These are phyloP conservation scores for Phania funesta DNA, from an alignment of 2,888 invertebrate species.

Conservation along the genomic window DNA sequence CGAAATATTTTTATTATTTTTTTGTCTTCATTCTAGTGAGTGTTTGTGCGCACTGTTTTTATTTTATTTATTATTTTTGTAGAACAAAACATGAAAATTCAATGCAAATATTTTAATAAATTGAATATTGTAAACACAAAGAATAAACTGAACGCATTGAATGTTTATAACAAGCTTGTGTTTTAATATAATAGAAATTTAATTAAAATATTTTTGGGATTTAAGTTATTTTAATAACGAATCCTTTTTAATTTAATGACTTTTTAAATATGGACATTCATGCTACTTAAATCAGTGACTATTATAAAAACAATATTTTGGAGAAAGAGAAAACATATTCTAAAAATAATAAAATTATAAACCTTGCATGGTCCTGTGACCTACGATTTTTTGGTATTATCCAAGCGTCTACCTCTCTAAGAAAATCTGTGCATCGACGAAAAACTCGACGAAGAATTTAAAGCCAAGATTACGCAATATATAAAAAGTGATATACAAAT, in stretches of 20 bases:
- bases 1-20: slow-evolving; percentile 63
- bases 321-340: no score
- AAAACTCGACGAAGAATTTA: no score
- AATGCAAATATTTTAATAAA: slow-evolving; percentile 24
- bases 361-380: no score
- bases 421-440: no score
- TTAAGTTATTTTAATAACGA: slow-evolving; percentile 4
- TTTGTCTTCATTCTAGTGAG: neutral
- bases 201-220: neutral
- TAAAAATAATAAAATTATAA: no score
- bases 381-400: no score
- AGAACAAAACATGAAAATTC: slow-evolving; percentile 46
- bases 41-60: neutral
- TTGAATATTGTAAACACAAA: slow-evolving; percentile 23
- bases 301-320: no score
- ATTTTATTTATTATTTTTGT: slow-evolving; percentile 11
- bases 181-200: neutral
- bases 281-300: no score
- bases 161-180: neutral
- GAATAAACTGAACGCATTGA: slow-evolving; percentile 25
- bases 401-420: no score
- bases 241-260: neutral
- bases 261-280: no score
- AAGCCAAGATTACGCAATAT: no score
- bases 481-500: no score